Percentiles rank a stretch among this genome's conserved stretches.
Evolutionary conservation across 2,888 invertebrate species (phyloP).

Genomic region (Pharmacophagus antenor): DNA sequence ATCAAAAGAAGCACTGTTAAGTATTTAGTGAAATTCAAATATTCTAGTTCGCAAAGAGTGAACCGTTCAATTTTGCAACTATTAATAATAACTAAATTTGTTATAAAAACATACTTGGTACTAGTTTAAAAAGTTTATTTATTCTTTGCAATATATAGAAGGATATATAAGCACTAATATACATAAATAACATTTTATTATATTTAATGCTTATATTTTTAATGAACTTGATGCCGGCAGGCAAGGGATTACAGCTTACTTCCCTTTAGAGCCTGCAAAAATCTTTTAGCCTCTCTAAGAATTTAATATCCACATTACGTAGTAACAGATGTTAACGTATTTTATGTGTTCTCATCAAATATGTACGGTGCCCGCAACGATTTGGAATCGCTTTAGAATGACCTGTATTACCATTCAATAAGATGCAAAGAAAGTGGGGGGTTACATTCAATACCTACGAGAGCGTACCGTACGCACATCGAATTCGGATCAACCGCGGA

Average conservation of each 20-base stretch:
- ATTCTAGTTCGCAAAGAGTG: no score
- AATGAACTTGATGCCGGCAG: constrained; percentile 6
- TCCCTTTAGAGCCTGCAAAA: constrained; percentile 20
- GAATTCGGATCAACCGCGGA: constrained; percentile 62
- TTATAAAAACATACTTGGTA: no score
- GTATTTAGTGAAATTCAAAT: no score
- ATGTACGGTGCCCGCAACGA: constrained; percentile 26
- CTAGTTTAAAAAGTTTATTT: no score
- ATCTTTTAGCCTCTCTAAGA: constrained; percentile 19
- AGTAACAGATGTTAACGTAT: constrained; percentile 30
- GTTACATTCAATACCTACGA: constrained; percentile 27
- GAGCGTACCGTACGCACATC: constrained; percentile 52
- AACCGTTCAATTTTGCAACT: no score
- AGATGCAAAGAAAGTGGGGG: constrained; percentile 23
- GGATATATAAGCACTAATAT: no score
- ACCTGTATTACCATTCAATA: constrained; percentile 31
- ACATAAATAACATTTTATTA: not conserved
- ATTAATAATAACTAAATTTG: no score
- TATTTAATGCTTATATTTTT: not conserved
- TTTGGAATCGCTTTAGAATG: constrained; percentile 26
- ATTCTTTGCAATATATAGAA: no score
- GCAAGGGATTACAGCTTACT: constrained; percentile 14
- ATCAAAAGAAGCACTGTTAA: no score
- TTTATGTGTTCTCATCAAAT: constrained; percentile 30
- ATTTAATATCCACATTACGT: constrained; percentile 29